Evolutionary conservation across 2,797 vertebrate species (phyloP), one percentile per base, ranked within the genome.

Genomic region (Centroberyx gerrardi): DNA sequence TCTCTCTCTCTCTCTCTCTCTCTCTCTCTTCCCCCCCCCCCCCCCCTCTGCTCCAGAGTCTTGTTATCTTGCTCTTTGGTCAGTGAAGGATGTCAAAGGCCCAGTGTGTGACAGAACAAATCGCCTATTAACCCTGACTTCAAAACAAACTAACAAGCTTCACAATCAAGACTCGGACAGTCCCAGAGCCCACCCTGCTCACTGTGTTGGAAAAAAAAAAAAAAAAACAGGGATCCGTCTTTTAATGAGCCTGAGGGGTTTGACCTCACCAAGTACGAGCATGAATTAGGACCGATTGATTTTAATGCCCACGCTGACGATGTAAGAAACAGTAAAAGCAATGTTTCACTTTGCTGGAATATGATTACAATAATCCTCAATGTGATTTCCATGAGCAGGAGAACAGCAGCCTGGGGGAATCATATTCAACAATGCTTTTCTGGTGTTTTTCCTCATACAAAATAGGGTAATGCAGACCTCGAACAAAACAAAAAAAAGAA

Each of bases 51-150:
- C 87, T 89, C 88, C 75, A 83, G 88, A 88, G 87, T 68, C 90
- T 91, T 88, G 87, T 91, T 91, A 90, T 90, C 86, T 78, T 69
- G 0, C 68, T 68, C 79, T 89, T 78, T 83, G 87, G 85, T 89
- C 87, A 82, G 84, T 5, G 75, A 81, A 90, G 84, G 87, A 87
- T 87, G 85, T 90, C 84, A 78, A 46, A 88, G 70, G 52, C 77
- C 64, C 63, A 58, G 79, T 52, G 44, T 72, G 79, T 84, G 72
- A 71, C 66, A 28, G 73, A 77, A 72, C 2, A 49, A 52, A 82
- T 83, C 60, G 46, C 38, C 83, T 61, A 73, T 86, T 87, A 88
- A 87, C 78, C 84, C 76, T 2, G 59, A 74, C 80, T 84, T 88
- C 88, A 88, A 87, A 88, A 87, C 79, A 88, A 86, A 80, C 79